Conservation (phyloP, 2,888 invertebrate genomes). For the Megamerina dolium region DNA sequence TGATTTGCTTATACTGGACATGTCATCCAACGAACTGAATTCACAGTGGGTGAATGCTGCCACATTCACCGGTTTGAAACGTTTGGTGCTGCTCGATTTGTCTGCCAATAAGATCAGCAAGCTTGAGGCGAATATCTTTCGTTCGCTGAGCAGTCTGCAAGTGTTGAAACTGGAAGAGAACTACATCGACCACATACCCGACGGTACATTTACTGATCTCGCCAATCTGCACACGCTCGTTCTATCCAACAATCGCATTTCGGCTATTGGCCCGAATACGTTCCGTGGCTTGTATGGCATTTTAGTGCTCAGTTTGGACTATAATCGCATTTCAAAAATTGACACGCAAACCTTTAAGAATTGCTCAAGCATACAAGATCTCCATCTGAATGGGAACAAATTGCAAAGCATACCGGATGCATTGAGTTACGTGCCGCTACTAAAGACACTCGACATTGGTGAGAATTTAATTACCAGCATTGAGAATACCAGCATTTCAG, state of each 20-base stretch:
- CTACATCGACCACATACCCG: slow-evolving; percentile 72
- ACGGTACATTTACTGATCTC: slow-evolving; percentile 81
- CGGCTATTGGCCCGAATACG: slow-evolving; percentile 74
- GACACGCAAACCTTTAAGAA: slow-evolving; percentile 82
- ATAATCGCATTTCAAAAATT: slow-evolving; percentile 74
- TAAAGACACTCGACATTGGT: slow-evolving; percentile 83
- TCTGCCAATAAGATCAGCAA: slow-evolving; percentile 80
- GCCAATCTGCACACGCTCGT: slow-evolving; percentile 84
- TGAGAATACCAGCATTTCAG: slow-evolving; percentile 74
- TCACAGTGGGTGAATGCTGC: slow-evolving; percentile 80
- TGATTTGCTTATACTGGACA: slow-evolving; percentile 71
- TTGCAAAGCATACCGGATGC: slow-evolving; percentile 74
- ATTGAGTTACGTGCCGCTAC: slow-evolving; percentile 72
- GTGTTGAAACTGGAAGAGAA: slow-evolving; percentile 81
- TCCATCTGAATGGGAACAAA: slow-evolving; percentile 83
- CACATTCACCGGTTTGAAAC: slow-evolving; percentile 81
- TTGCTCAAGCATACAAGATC: slow-evolving; percentile 81
- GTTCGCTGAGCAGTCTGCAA: slow-evolving; percentile 76
- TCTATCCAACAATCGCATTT: slow-evolving; percentile 78
- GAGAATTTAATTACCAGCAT: slow-evolving; percentile 81
- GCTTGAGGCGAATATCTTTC: slow-evolving; percentile 75
- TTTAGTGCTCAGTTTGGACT: slow-evolving; percentile 75
- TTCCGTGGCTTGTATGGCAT: slow-evolving; percentile 81
- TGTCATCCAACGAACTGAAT: slow-evolving; percentile 78
- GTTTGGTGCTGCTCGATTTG: slow-evolving; percentile 77